A percentile compares a stretch with the other conserved stretches of the same genome.
Conservation (phyloP, 2,797 vertebrate species). For the Tapirus indicus region DNA sequence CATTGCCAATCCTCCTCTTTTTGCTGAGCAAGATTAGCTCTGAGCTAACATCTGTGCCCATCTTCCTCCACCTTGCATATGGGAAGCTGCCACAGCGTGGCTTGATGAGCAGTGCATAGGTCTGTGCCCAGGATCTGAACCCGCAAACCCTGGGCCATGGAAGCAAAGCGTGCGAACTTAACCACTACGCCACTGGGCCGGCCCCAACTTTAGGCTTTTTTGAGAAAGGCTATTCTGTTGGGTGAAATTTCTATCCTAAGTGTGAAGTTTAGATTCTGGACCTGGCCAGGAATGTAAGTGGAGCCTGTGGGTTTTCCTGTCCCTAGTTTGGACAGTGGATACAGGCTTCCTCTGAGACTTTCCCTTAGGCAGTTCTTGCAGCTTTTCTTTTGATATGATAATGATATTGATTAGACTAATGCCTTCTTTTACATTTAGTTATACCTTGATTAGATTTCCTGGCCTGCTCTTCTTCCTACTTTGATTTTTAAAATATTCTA, state of each 20-base stretch:
- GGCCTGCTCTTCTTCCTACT: constrained; percentile 15
- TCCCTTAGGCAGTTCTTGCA: neutral
- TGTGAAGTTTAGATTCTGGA: constrained; percentile 5
- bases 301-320: neutral
- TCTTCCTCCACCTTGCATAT: too few species aligned
- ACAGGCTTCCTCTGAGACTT: neutral
- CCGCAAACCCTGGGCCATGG: too few species aligned
- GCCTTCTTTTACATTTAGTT: constrained; percentile 64
- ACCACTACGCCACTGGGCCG: too few species aligned
- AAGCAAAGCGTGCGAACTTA: too few species aligned
- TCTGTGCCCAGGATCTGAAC: too few species aligned
- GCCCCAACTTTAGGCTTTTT: neutral
- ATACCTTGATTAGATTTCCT: constrained; percentile 69
- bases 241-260: constrained; percentile 35
- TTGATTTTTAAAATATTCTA: constrained; percentile 66
- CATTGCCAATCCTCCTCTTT: too few species aligned
- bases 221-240: neutral
- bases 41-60: too few species aligned
- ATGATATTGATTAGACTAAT: constrained; percentile 73
- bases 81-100: too few species aligned
- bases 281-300: neutral
- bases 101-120: too few species aligned
- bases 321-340: neutral
- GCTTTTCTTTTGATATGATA: constrained; percentile 75
- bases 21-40: too few species aligned